A percentile compares a stretch with the other conserved stretches of the same genome.
Evolutionary conservation across 2,888 invertebrate genomes (phyloP).

Genomic region (Drosophila mimetica): DNA sequence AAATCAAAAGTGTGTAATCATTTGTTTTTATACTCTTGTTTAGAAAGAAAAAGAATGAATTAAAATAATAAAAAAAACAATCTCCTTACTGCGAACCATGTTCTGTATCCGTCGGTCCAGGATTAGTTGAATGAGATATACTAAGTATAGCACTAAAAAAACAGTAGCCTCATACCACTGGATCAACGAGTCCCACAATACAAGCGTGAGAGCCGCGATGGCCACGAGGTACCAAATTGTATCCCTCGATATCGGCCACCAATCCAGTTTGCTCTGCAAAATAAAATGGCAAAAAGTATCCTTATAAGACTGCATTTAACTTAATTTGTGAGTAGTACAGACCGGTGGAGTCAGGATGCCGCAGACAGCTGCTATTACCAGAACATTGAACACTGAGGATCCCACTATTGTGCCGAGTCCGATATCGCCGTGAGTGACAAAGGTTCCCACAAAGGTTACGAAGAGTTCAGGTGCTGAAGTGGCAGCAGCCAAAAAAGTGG

Average conservation of each 20-base stretch:
- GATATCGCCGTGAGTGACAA: slow-evolving; percentile 91
- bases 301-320: no score
- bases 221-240: slow-evolving; percentile 50
- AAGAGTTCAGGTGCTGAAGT: slow-evolving; percentile 95
- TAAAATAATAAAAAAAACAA: no score
- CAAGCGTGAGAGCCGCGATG: slow-evolving; percentile 12
- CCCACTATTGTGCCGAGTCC: slow-evolving; percentile 93
- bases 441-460: slow-evolving; percentile 92
- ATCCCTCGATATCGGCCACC: slow-evolving; percentile 69
- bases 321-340: slow-evolving; percentile 83
- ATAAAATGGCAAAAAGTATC: not conserved
- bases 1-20: no score
- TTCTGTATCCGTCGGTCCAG: slow-evolving; percentile 37
- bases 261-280: slow-evolving; percentile 33
- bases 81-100: slow-evolving; percentile 28
- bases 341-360: slow-evolving; percentile 87
- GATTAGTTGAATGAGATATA: slow-evolving; percentile 39
- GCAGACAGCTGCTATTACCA: slow-evolving; percentile 91
- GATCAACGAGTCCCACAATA: slow-evolving; percentile 35
- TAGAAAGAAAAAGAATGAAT: no score
- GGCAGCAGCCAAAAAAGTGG: slow-evolving; percentile 96
- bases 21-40: no score
- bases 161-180: slow-evolving; percentile 6
- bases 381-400: slow-evolving; percentile 92
- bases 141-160: slow-evolving; percentile 23